phyloP scores from a whole-genome alignment of 2,797 vertebrate genomes.

The Vultur gryphus region DNA sequence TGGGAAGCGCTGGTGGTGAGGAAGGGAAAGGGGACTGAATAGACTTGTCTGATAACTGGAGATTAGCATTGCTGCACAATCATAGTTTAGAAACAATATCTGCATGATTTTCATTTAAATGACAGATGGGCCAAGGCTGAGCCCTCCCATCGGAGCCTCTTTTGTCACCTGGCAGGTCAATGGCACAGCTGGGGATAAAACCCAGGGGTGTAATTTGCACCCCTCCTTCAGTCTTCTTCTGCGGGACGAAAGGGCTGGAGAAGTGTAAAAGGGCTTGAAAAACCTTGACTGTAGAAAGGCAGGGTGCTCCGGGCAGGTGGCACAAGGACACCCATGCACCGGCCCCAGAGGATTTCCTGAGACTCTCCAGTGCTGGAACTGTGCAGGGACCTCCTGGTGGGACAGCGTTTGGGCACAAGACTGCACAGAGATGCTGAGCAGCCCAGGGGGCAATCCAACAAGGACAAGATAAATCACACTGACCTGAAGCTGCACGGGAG shows the following conservation, averaged over 20 bases:
- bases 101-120: neutral
- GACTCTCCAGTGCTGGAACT: neutral
- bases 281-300: neutral
- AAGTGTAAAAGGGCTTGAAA: neutral
- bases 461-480: neutral
- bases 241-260: neutral
- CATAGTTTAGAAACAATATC: neutral
- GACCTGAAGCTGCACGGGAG: neutral
- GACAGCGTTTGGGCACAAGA: neutral
- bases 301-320: neutral
- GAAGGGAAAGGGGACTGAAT: neutral
- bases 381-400: neutral
- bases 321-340: neutral
- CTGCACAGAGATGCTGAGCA: neutral
- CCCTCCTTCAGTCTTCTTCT: neutral
- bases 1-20: neutral
- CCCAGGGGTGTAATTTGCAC: neutral
- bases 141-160: neutral
- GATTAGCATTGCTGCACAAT: neutral
- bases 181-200: neutral
- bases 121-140: neutral
- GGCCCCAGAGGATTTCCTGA: neutral
- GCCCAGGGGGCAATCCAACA: neutral
- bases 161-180: neutral
- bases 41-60: neutral